Base-by-base conservation (phyloP, 2,113 vertebrate genomes). In the Campylomormyrus tamandua region DNA sequence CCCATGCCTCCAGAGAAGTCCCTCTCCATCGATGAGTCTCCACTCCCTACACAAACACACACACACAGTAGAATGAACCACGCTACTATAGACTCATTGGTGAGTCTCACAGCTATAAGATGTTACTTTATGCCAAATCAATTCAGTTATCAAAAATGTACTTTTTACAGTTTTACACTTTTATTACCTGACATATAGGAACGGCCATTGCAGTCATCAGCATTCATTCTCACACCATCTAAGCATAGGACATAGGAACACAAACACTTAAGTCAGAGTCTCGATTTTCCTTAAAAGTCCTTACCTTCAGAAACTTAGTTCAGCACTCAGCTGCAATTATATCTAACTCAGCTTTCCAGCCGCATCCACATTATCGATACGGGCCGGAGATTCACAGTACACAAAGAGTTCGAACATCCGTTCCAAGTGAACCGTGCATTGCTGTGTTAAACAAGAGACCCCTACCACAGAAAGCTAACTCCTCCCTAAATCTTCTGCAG, bases 171-270 rank as follows among this genome's bases (percentile, higher is more conserved):
- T 56, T 56, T 53, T 17, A 53, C 15, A 19, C 50, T 17, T 56
- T 56, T 24, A 56, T 48, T 97, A 98, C 98, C 98, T 94, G 97
- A 97, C 94, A 97, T 93, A 93, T 97, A 97, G 90, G 97, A 96
- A 91, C 96, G 95, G 92, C 97, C 98, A 95, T 98, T 98, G 95
- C 96, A 97, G 95, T 98, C 97, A 92, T 98, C 97, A 95, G 96
- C 95, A 94, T 98, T 98, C 98, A 99, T 99, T 95, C 93, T 98
- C 93, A 95, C 95, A 95, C 95, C 93, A 93, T 93, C 94, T 93
- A 92, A 96, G 96, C 97, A 92, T 31, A 96, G 94, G 91, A 94
- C 94, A 94, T 83, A 87, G 46, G 89, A 87, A 53, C 27, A 56
- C 50, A 53, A n/a, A 80, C 15, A 6, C 35, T 42, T 5, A 19